These are phyloP conservation scores for Octopus bimaculoides DNA, from an alignment of 1,140 invertebrate genomes.

Conservation along the genomic window DNA sequence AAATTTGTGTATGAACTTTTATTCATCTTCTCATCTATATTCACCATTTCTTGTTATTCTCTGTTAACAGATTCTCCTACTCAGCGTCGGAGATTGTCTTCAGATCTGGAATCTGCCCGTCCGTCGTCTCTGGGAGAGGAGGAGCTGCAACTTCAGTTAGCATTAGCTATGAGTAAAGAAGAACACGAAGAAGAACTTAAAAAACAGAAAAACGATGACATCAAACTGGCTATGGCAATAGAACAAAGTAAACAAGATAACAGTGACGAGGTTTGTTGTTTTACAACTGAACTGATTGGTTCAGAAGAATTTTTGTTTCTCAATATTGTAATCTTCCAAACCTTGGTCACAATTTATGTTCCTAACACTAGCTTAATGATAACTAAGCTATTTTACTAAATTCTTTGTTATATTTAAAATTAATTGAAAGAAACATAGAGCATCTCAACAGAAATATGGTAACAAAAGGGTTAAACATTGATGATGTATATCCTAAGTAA, in stretches of 20 bases:
- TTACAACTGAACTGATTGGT: neutral
- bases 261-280: constrained; percentile 29
- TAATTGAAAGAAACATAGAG: too few species aligned
- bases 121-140: constrained; percentile 96
- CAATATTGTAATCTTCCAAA: too few species aligned
- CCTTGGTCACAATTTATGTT: too few species aligned
- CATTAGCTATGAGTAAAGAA: constrained; percentile 96
- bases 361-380: too few species aligned
- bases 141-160: constrained; percentile 95
- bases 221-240: constrained; percentile 80
- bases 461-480: too few species aligned
- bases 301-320: too few species aligned
- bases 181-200: constrained; percentile 97
- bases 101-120: constrained; percentile 87
- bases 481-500: too few species aligned
- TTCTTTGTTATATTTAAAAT: too few species aligned
- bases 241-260: constrained; percentile 86
- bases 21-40: neutral
- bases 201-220: constrained; percentile 75
- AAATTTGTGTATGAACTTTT: too few species aligned
- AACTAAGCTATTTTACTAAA: too few species aligned
- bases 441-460: too few species aligned
- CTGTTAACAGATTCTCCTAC: constrained; percentile 36
- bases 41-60: neutral
- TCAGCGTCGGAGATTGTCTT: constrained; percentile 42